These are phyloP conservation scores for Apis cerana DNA, from an alignment of 1,140 invertebrate species.

Conservation along the genomic window DNA sequence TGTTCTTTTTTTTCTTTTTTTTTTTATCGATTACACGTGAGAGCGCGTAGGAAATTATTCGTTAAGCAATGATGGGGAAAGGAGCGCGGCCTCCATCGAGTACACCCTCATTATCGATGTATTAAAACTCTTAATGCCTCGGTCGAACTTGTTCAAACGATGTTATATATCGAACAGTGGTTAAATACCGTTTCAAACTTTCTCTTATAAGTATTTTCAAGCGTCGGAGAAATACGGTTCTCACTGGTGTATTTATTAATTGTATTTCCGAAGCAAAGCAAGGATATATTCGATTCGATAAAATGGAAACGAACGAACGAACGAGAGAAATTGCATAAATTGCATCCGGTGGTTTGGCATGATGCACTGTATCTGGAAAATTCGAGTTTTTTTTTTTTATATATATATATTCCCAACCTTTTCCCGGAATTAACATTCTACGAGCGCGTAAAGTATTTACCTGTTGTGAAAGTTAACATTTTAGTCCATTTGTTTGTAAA, in stretches of 20 bases:
- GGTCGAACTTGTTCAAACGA: background rate
- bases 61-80: background rate
- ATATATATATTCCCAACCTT: background rate
- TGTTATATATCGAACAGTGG: background rate
- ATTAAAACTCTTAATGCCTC: background rate
- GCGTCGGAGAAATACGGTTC: background rate
- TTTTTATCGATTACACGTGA: too few relatives aligned
- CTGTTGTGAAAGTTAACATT: conserved; percentile 7
- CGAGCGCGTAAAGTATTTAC: conserved; percentile 16
- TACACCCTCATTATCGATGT: background rate
- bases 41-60: too few relatives aligned
- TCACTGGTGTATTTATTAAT: conserved; percentile 12
- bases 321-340: background rate
- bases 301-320: background rate
- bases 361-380: background rate
- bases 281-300: background rate
- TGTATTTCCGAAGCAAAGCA: background rate
- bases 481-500: background rate
- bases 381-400: background rate
- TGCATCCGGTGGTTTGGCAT: background rate
- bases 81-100: background rate
- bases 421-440: conserved; percentile 15
- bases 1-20: too few relatives aligned
- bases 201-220: conserved; percentile 10
- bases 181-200: conserved; percentile 4